Evolutionary conservation across 2,888 invertebrate species (phyloP).

Genomic region (Nycteola revayana): DNA sequence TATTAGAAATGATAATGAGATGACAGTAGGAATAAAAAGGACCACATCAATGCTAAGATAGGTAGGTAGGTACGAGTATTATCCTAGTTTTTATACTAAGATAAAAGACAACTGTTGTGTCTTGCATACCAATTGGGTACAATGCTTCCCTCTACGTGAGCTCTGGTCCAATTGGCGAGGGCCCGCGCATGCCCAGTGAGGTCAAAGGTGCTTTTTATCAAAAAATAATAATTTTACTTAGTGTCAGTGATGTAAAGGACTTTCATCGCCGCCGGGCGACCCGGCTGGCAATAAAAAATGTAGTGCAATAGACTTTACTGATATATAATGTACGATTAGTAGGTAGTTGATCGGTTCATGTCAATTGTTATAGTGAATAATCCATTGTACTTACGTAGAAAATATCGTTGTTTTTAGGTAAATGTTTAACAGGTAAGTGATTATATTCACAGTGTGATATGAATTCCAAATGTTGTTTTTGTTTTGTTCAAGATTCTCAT

Average conservation of each 20-base stretch:
- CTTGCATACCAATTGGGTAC: constrained; percentile 29
- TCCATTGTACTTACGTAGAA: constrained; percentile 46
- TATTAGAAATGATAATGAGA: constrained; percentile 7
- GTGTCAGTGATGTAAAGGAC: constrained; percentile 66
- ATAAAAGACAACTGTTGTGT: constrained; percentile 35
- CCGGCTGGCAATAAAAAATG: constrained; percentile 61
- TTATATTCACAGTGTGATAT: background rate
- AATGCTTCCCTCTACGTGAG: constrained; percentile 46
- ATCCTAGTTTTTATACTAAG: constrained; percentile 4
- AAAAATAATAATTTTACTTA: constrained; percentile 52
- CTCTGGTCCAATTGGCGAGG: constrained; percentile 65
- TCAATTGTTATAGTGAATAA: constrained; percentile 70
- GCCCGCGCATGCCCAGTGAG: constrained; percentile 64
- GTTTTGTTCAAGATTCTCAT: background rate
- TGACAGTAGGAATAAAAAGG: constrained; percentile 5
- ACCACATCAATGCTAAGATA: background rate
- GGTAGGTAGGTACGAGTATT: background rate
- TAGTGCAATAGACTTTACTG: constrained; percentile 37
- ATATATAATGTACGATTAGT: constrained; percentile 48
- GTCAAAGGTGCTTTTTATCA: constrained; percentile 33
- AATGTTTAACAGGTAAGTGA: constrained; percentile 43
- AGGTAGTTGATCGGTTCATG: constrained; percentile 43
- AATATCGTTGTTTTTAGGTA: constrained; percentile 46
- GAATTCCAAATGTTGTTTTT: background rate
- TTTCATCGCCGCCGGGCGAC: constrained; percentile 54